phyloP scores from a whole-genome alignment of 2,797 vertebrate species.

The Acanthiza pusilla region DNA sequence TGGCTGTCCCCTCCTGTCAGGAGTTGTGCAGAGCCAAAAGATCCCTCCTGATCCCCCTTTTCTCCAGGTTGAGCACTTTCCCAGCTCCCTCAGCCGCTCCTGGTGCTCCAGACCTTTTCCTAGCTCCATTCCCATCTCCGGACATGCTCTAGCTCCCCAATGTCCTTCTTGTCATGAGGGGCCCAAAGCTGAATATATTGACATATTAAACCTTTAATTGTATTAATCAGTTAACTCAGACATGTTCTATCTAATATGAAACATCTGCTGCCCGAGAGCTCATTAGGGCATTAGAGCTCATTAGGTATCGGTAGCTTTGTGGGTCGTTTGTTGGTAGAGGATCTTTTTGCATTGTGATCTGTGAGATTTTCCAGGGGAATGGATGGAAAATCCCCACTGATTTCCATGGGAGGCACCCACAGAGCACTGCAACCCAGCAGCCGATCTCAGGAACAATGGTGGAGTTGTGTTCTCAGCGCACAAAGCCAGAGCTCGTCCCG shows the following conservation, averaged over 20 bases:
- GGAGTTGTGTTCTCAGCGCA: not conserved
- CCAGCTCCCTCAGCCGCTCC: not conserved
- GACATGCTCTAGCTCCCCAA: not conserved
- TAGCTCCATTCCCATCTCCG: not conserved
- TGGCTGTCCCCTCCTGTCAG: not conserved
- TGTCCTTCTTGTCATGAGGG: not conserved
- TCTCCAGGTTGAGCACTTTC: not conserved
- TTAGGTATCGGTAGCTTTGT: not conserved
- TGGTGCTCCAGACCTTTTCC: not conserved
- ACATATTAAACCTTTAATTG: not conserved
- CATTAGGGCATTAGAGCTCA: no score
- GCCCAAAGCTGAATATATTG: not conserved
- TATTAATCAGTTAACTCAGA: not conserved
- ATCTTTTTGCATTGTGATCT: not conserved
- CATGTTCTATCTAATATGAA: not conserved
- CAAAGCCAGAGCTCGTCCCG: not conserved
- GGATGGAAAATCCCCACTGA: not conserved
- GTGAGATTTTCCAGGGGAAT: not conserved
- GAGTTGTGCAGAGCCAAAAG: not conserved
- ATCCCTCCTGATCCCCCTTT: not conserved
- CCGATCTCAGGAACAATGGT: not conserved
- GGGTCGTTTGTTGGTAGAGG: fast-evolving
- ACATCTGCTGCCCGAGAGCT: not conserved
- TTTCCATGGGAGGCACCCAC: not conserved
- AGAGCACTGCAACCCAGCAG: not conserved